Evolutionary conservation across 1,140 invertebrate genomes (phyloP).

Genomic region (Drosophila sproati): DNA sequence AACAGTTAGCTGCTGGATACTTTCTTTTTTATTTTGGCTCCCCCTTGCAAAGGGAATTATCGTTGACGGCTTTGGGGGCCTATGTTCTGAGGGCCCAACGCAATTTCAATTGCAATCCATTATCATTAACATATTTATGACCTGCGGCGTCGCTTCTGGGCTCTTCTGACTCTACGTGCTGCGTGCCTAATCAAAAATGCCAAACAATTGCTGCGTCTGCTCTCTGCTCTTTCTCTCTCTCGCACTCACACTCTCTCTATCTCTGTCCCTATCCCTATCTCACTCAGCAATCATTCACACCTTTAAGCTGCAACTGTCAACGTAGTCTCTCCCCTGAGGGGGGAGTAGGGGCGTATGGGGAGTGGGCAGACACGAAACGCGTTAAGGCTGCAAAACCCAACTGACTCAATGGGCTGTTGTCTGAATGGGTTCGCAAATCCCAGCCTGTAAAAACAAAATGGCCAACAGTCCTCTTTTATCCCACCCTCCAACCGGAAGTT

Average conservation of each 20-base stretch:
- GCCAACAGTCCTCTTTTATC: slow-evolving; percentile 47
- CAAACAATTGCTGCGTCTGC: slow-evolving; percentile 16
- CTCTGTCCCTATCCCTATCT: not conserved
- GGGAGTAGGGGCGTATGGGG: not conserved
- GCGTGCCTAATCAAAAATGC: slow-evolving; percentile 59
- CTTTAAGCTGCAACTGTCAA: slow-evolving; percentile 65
- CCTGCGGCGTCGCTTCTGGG: slow-evolving; percentile 4
- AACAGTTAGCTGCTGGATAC: not conserved
- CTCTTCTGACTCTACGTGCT: slow-evolving; percentile 2
- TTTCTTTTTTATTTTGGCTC: slow-evolving; percentile 26
- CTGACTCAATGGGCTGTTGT: slow-evolving; percentile 24
- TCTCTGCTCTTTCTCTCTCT: too few species aligned
- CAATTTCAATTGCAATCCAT: slow-evolving; percentile 76
- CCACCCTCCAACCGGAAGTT: slow-evolving; percentile 58
- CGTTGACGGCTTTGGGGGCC: slow-evolving; percentile 12
- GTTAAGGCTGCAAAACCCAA: slow-evolving; percentile 52
- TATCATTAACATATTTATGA: slow-evolving; percentile 77
- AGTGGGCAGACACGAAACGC: slow-evolving; percentile 30
- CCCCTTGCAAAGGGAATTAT: slow-evolving; percentile 38
- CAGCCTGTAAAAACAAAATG: slow-evolving; percentile 77
- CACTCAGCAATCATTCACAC: slow-evolving; percentile 71
- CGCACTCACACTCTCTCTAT: too few species aligned
- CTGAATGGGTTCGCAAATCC: slow-evolving; percentile 57
- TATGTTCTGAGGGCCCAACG: slow-evolving; percentile 13
- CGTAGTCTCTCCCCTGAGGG: slow-evolving; percentile 37